phyloP scores from a whole-genome alignment of 2,888 invertebrate species.

The Baronia brevicornis region DNA sequence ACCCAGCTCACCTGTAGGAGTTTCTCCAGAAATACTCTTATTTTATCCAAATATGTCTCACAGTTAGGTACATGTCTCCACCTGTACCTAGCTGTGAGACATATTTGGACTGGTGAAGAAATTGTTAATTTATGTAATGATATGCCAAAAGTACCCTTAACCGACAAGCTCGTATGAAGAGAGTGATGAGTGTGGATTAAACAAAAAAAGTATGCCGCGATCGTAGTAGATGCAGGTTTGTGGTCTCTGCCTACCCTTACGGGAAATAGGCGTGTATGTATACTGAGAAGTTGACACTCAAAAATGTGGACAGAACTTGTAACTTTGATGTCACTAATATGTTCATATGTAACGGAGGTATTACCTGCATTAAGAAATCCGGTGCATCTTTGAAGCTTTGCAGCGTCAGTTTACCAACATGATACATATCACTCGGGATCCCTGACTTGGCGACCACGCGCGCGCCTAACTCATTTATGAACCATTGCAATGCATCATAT shows the following conservation, averaged over 20 bases:
- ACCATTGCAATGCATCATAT: slow-evolving; percentile 25
- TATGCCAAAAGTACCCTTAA: no score
- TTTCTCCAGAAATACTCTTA: slow-evolving; percentile 38
- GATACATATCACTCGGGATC: slow-evolving; percentile 33
- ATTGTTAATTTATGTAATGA: no score
- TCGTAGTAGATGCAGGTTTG: no score
- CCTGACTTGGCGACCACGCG: slow-evolving; percentile 34
- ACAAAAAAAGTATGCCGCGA: no score
- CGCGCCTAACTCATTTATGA: slow-evolving; percentile 28
- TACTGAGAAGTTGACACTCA: slow-evolving; percentile 4
- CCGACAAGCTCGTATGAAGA: no score
- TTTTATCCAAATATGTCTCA: no score
- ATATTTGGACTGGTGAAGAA: no score
- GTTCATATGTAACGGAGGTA: not conserved
- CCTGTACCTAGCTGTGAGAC: no score
- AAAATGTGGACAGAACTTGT: slow-evolving; percentile 1
- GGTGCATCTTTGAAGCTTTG: slow-evolving; percentile 35
- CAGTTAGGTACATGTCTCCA: no score
- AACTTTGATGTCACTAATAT: slow-evolving; percentile 5
- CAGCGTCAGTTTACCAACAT: slow-evolving; percentile 39
- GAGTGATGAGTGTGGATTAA: no score
- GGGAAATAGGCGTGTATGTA: no score
- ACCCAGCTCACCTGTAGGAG: slow-evolving; percentile 44
- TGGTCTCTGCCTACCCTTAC: no score
- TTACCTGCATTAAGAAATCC: slow-evolving; percentile 35